Conservation (phyloP, 35 echinoderm and acorn worm genomes). For the Apostichopus californicus region DNA sequence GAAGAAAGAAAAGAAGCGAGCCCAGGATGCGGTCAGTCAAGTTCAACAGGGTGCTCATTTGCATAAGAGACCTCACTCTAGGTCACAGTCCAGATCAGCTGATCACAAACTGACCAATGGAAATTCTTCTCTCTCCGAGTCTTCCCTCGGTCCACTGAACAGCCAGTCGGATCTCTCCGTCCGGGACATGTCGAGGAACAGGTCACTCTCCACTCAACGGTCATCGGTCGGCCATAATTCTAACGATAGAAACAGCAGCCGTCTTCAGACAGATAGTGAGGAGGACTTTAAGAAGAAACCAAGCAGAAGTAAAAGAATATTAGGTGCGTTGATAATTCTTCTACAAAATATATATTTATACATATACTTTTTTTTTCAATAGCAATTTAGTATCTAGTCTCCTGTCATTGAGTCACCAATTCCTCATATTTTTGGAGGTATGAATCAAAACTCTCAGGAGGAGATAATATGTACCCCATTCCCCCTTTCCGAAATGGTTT, state of each 20-base stretch:
- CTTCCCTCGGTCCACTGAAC: neutral
- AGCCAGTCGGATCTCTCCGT: neutral
- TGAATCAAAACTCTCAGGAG: too few species aligned
- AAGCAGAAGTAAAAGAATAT: constrained; percentile 13
- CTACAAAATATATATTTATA: too few species aligned
- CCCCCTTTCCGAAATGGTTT: too few species aligned
- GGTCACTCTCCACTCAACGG: neutral
- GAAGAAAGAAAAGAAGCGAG: constrained; percentile 98
- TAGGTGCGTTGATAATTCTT: neutral
- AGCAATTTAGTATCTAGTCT: too few species aligned
- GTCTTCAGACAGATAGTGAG: constrained; percentile 27
- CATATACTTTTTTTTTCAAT: too few species aligned
- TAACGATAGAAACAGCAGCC: neutral
- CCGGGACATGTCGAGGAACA: neutral
- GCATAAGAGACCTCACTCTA: constrained; percentile 1
- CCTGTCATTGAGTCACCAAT: too few species aligned
- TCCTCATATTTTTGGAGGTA: too few species aligned
- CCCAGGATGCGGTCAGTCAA: constrained; percentile 84
- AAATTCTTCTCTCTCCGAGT: constrained; percentile 11
- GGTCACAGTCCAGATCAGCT: neutral
- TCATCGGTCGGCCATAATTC: neutral
- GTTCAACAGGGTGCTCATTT: neutral
- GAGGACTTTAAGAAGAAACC: constrained; percentile 16
- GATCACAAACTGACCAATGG: neutral
- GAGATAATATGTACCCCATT: too few species aligned